Base-by-base conservation (phyloP, 2,113 vertebrate genomes). In the Cinclus mexicanus region DNA sequence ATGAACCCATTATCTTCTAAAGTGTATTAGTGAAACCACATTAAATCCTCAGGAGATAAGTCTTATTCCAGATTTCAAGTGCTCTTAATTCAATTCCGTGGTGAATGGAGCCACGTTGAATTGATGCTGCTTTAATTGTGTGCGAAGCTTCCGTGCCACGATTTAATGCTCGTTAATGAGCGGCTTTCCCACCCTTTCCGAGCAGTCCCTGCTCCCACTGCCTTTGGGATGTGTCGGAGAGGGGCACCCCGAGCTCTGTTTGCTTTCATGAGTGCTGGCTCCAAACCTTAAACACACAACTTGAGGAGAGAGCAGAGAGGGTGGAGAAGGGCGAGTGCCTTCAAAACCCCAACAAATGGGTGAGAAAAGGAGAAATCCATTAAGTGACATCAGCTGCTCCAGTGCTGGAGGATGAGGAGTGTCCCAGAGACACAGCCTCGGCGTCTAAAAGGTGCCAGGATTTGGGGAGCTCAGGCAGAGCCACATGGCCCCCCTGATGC, bases 241-340 rank as follows among this genome's bases (percentile, higher is more conserved):
- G 37, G 41, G 60, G 26, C 71, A 25, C 41, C 60, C 50, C 3
- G 3, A 20, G 24, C 26, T 33, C 22, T 1, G 3, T 7, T 17
- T 61, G 16, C 53, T 9, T 4, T 3, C 5, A 7, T 2, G 0
- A 8, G 35, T 37, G 35, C 35, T 37, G 35, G 21, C 3, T 4
- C 64, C 47, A 12, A 63, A 56, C 19, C 14, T 39, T 49, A 44
- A 23, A 25, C 5, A 18, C 1, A 2, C 22, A 6, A 11, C 3
- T 11, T 6, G 1, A 22, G 5, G 7, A 49, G 57, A 59, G 26
- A 55, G 23, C 44, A 53, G n/a, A n/a, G 50, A 2, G 23, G 35
- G 20, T 14, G 33, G 12, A 14, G 35, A 63, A 29, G 3, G n/a
- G 12, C 0, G 2, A 11, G n/a, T 7, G 81, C 17, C 4, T n/a